phyloP scores from a whole-genome alignment of 2,797 vertebrate species.

The Semaprochilodus insignis region DNA sequence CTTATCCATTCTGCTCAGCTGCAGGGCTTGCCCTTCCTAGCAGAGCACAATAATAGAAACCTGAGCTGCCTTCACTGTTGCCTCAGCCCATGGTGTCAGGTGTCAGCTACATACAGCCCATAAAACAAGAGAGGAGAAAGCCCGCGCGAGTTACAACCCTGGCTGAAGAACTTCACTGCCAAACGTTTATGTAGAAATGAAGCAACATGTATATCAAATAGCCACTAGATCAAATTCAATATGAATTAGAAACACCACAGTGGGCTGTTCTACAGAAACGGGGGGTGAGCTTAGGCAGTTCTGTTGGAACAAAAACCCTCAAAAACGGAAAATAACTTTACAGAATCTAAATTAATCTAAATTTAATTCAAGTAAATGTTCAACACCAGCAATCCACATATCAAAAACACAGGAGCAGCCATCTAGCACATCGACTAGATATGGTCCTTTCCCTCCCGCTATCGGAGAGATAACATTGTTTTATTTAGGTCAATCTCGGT shows the following conservation, averaged over 20 bases:
- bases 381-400: too few relatives aligned
- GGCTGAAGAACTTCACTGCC: not conserved
- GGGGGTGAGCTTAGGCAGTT: not conserved
- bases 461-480: too few relatives aligned
- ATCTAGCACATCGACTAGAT: too few relatives aligned
- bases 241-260: not conserved
- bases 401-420: too few relatives aligned
- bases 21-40: conserved; percentile 44
- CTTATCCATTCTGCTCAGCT: conserved; percentile 35
- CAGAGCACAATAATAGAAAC: conserved; percentile 69
- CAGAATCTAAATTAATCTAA: too few relatives aligned
- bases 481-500: too few relatives aligned
- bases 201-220: not conserved
- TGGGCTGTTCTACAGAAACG: not conserved
- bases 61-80: conserved; percentile 54
- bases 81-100: conserved; percentile 66
- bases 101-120: conserved; percentile 60
- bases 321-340: too few relatives aligned
- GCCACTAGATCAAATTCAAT: not conserved
- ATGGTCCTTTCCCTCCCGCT: too few relatives aligned
- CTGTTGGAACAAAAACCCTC: too few relatives aligned
- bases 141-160: conserved; percentile 43
- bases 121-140: conserved; percentile 45
- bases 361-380: too few relatives aligned
- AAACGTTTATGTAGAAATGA: not conserved